Percentiles rank a stretch among this genome's conserved stretches.
Conservation (phyloP, 2,797 vertebrate species). For the Yasuhikotakia modesta region DNA sequence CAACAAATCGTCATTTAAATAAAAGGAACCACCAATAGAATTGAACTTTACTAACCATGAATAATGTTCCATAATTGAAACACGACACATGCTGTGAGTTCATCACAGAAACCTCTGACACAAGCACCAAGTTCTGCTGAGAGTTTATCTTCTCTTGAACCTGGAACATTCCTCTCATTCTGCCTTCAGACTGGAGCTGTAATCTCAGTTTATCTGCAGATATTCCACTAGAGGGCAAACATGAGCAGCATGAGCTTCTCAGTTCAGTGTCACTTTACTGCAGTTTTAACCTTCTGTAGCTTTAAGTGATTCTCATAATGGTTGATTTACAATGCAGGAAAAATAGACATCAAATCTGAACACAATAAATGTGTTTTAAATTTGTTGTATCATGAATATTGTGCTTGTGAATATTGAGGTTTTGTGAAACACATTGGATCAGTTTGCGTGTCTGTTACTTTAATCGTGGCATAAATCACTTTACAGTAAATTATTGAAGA, state of each 20-base stretch:
- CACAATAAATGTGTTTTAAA: too few species aligned
- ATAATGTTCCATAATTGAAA: neutral
- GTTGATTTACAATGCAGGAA: neutral
- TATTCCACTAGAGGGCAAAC: constrained; percentile 56
- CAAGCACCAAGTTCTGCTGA: neutral
- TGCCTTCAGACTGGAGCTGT: neutral
- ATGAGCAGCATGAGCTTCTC: neutral
- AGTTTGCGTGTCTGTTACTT: too few species aligned
- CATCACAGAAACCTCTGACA: neutral
- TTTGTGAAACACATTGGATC: too few species aligned
- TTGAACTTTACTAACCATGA: neutral
- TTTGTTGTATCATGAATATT: too few species aligned
- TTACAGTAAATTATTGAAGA: too few species aligned
- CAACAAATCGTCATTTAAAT: neutral
- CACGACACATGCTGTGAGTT: neutral
- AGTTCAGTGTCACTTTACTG: constrained; percentile 7
- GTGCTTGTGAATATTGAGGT: too few species aligned
- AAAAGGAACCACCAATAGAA: neutral
- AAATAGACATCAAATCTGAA: neutral
- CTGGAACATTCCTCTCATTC: neutral
- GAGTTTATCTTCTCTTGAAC: neutral
- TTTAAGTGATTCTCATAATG: neutral
- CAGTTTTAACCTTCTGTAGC: constrained; percentile 11
- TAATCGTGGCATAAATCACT: too few species aligned
- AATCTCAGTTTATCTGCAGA: neutral